A percentile compares a stretch with the other conserved stretches of the same genome.
These are phyloP conservation scores for Trichogramma evanescens DNA, from an alignment of 2,888 invertebrate genomes.

Conservation along the genomic window DNA sequence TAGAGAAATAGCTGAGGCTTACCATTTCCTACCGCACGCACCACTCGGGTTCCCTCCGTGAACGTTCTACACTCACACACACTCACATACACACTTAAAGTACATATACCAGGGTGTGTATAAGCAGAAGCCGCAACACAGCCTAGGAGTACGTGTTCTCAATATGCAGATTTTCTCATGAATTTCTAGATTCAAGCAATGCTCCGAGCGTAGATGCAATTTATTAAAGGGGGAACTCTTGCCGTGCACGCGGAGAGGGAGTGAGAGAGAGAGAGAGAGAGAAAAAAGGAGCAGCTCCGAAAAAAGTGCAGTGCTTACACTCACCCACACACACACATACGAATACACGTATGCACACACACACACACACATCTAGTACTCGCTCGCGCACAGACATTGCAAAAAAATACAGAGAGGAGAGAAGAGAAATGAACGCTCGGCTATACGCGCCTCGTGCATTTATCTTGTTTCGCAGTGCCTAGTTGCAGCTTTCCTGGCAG, in stretches of 20 bases:
- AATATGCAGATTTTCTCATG: slow-evolving; percentile 22
- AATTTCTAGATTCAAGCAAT: slow-evolving; percentile 17
- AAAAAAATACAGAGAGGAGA: slow-evolving; percentile 19
- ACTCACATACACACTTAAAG: too few species aligned
- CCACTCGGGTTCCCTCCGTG: too few species aligned
- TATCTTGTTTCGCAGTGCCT: slow-evolving; percentile 15
- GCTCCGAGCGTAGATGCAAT: slow-evolving; percentile 22
- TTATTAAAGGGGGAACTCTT: slow-evolving; percentile 21
- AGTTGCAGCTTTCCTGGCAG: slow-evolving; percentile 7
- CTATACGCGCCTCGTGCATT: slow-evolving; percentile 9
- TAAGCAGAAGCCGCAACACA: too few species aligned
- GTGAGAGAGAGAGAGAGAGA: neutral
- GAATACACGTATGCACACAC: too few species aligned
- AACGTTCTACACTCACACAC: too few species aligned
- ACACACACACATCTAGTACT: too few species aligned
- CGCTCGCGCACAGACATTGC: neutral
- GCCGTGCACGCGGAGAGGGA: slow-evolving; percentile 6
- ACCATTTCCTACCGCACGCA: too few species aligned
- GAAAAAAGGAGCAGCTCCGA: neutral
- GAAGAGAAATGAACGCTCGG: slow-evolving; percentile 4
- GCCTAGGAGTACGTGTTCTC: neutral
- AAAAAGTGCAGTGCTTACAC: too few species aligned
- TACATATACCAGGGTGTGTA: too few species aligned
- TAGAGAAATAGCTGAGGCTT: too few species aligned
- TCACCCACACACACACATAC: too few species aligned